Conservation (phyloP, 2,888 invertebrate genomes). For the Rotaria magnacalcarata region DNA sequence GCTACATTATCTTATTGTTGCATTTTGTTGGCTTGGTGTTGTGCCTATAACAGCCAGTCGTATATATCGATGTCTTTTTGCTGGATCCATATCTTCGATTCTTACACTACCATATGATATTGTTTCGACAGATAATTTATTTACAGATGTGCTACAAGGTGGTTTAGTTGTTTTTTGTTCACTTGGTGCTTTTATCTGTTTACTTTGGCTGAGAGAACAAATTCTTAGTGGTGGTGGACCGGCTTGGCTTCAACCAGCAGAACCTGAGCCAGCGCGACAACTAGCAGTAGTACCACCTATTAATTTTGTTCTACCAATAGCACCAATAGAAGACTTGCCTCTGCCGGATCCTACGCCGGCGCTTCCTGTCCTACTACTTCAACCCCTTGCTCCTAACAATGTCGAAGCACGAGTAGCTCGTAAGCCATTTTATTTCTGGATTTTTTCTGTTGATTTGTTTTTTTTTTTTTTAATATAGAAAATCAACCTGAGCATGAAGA, state of each 20-base stretch:
- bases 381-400: not conserved
- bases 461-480: not conserved
- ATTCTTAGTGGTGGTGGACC: constrained; percentile 94
- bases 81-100: constrained; percentile 74
- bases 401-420: not conserved
- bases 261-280: constrained; percentile 32
- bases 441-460: not conserved
- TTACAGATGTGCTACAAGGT: constrained; percentile 88
- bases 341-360: not conserved
- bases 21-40: constrained; percentile 90
- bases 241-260: constrained; percentile 71
- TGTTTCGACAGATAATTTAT: constrained; percentile 82
- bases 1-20: constrained; percentile 92
- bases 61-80: constrained; percentile 85
- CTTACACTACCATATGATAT: constrained; percentile 83
- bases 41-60: constrained; percentile 92
- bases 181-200: constrained; percentile 85
- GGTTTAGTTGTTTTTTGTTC: constrained; percentile 94
- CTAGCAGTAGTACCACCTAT: constrained; percentile 37
- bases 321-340: not conserved
- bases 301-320: constrained; percentile 46
- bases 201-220: constrained; percentile 95
- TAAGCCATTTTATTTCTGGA: not conserved
- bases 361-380: not conserved
- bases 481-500: constrained; percentile 50